phyloP scores from a whole-genome alignment of 2,888 invertebrate genomes.

The Andrena praecox region DNA sequence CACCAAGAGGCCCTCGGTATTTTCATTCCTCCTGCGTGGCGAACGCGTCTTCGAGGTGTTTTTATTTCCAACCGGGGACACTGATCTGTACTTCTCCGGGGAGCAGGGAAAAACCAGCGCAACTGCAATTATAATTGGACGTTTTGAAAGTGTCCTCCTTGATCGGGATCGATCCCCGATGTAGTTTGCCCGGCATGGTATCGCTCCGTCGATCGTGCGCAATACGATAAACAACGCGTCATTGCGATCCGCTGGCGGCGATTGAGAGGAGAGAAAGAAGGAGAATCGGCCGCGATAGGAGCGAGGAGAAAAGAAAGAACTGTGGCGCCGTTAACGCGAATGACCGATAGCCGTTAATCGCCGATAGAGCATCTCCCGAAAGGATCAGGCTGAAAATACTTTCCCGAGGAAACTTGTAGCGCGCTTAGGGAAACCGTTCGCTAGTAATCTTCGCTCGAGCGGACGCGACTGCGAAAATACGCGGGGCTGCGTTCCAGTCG shows the following conservation, averaged over 20 bases:
- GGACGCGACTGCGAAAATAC: background rate
- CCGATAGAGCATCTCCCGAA: constrained; percentile 33
- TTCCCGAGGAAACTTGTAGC: background rate
- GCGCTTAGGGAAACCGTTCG: too few species aligned
- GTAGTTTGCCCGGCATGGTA: background rate
- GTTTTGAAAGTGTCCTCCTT: background rate
- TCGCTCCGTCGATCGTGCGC: constrained; percentile 17
- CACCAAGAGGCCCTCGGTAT: constrained; percentile 15
- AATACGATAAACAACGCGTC: constrained; percentile 13
- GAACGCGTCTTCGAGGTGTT: constrained; percentile 26
- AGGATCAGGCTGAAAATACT: constrained; percentile 30
- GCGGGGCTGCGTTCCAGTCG: background rate
- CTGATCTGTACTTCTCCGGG: background rate
- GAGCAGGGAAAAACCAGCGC: background rate
- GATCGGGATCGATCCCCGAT: background rate
- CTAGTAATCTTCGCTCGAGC: background rate
- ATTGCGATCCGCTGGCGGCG: constrained; percentile 28
- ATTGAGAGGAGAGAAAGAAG: background rate
- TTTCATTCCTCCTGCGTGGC: constrained; percentile 3
- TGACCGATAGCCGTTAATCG: constrained; percentile 49
- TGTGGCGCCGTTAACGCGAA: constrained; percentile 34
- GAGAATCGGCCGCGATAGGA: background rate
- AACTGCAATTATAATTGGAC: background rate
- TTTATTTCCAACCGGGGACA: constrained; percentile 36
- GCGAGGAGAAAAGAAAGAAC: constrained; percentile 21